These are phyloP conservation scores for Macaria notata DNA, from an alignment of 2,888 invertebrate genomes.

Conservation along the genomic window DNA sequence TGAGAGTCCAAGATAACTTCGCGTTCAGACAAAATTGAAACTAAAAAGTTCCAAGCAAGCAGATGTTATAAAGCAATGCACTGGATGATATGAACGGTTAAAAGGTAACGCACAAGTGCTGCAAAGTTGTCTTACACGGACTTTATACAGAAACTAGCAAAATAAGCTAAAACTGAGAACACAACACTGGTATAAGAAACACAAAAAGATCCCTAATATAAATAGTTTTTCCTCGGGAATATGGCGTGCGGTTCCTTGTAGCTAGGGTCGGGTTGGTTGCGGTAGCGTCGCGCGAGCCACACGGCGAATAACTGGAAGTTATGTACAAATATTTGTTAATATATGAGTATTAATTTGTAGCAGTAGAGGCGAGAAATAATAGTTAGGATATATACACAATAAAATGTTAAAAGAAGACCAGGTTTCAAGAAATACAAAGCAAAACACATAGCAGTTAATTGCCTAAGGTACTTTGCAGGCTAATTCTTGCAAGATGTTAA, in stretches of 20 bases:
- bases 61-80: no score
- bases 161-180: slow-evolving; percentile 23
- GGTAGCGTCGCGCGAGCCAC: slow-evolving; percentile 89
- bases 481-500: no score
- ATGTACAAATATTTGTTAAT: neutral
- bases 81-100: no score
- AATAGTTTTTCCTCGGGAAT: slow-evolving; percentile 84
- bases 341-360: neutral
- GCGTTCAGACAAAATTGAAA: no score
- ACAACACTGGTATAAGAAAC: slow-evolving; percentile 26
- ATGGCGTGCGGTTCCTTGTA: slow-evolving; percentile 88
- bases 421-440: no score
- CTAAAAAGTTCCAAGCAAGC: no score
- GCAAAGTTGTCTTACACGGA: no score
- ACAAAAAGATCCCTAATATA: slow-evolving; percentile 48
- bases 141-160: neutral
- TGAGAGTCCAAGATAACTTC: no score
- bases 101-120: no score
- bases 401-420: no score
- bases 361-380: slow-evolving; percentile 10
- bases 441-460: no score
- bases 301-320: slow-evolving; percentile 88
- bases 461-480: no score
- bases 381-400: neutral
- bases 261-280: slow-evolving; percentile 90